Percentiles rank a stretch among this genome's conserved stretches.
Conservation (phyloP, 1,140 invertebrate genomes). For the Leptopilina boulardi region DNA sequence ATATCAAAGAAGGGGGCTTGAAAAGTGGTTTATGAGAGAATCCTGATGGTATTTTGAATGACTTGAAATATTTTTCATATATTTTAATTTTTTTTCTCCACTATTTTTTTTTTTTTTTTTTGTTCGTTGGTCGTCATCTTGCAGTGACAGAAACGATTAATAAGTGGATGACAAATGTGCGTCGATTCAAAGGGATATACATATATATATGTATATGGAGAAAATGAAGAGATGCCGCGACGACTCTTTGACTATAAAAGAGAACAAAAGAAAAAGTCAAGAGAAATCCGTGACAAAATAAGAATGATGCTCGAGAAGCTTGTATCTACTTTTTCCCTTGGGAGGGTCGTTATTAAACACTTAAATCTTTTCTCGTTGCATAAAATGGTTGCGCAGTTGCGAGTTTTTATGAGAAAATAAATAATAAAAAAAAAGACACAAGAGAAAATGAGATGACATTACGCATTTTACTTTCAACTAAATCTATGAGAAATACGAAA, state of each 20-base stretch:
- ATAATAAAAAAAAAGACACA: constrained; percentile 18
- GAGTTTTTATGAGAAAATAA: constrained; percentile 41
- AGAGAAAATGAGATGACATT: constrained; percentile 21
- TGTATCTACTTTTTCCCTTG: constrained; percentile 44
- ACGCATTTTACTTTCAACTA: constrained; percentile 38
- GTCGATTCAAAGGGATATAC: constrained; percentile 44
- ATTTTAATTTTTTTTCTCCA: constrained; percentile 36
- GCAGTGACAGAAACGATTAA: constrained; percentile 40
- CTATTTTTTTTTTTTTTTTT: constrained; percentile 33
- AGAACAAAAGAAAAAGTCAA: constrained; percentile 48
- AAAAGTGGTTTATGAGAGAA: constrained; percentile 18
- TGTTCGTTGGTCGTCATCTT: constrained; percentile 41
- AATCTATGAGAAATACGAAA: constrained; percentile 53
- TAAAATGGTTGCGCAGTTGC: constrained; percentile 37
- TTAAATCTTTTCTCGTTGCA: constrained; percentile 65
- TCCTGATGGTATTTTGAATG: constrained; percentile 24
- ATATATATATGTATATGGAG: no score
- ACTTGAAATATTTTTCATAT: constrained; percentile 32
- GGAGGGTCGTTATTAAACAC: constrained; percentile 66
- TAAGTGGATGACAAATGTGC: constrained; percentile 38
- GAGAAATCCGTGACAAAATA: constrained; percentile 44
- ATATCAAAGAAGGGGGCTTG: not conserved
- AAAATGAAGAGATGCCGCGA: constrained; percentile 41
- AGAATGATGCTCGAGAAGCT: constrained; percentile 50
- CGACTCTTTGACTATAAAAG: constrained; percentile 46